These are phyloP conservation scores for Cyprinus carpio DNA, from an alignment of 2,113 vertebrate genomes.

Conservation along the genomic window DNA sequence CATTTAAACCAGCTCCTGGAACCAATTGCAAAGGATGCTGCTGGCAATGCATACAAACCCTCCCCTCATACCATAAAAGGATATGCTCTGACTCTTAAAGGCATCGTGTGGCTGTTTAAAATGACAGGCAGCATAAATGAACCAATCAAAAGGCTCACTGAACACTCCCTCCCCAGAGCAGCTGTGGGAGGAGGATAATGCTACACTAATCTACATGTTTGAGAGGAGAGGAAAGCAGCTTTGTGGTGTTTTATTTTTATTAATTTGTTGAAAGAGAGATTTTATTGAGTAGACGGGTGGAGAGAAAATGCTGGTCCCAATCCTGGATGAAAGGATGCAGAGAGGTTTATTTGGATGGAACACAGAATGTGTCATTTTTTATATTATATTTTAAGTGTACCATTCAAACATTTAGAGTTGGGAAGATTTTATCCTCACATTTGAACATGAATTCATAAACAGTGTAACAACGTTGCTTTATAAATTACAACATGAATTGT, in stretches of 20 bases:
- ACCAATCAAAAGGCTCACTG: slow-evolving; percentile 6
- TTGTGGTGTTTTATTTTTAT: slow-evolving; percentile 44
- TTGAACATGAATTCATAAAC: too few relatives aligned
- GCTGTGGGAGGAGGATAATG: slow-evolving; percentile 51
- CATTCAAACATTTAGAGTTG: not conserved
- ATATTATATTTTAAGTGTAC: not conserved
- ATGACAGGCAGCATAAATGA: slow-evolving; percentile 15
- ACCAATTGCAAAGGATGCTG: slow-evolving; percentile 23
- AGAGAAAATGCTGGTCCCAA: not conserved
- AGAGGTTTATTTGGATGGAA: not conserved
- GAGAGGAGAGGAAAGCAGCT: slow-evolving; percentile 49
- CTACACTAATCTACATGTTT: slow-evolving; percentile 47
- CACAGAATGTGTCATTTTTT: not conserved
- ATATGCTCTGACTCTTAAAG: not conserved
- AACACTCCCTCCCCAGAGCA: not conserved
- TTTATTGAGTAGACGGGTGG: slow-evolving; percentile 18
- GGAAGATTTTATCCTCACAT: too few relatives aligned
- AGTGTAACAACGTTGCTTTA: not conserved
- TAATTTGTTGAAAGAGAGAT: slow-evolving; percentile 31
- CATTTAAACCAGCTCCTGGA: slow-evolving; percentile 22
- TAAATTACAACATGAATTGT: not conserved
- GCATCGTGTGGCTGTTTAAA: slow-evolving; percentile 3
- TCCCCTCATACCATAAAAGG: slow-evolving; percentile 38
- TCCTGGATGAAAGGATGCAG: slow-evolving; percentile 12
- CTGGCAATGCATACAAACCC: not conserved